A percentile compares a stretch with the other conserved stretches of the same genome.
Evolutionary conservation across 1,140 invertebrate genomes (phyloP).

Genomic region (Anastrepha obliqua): DNA sequence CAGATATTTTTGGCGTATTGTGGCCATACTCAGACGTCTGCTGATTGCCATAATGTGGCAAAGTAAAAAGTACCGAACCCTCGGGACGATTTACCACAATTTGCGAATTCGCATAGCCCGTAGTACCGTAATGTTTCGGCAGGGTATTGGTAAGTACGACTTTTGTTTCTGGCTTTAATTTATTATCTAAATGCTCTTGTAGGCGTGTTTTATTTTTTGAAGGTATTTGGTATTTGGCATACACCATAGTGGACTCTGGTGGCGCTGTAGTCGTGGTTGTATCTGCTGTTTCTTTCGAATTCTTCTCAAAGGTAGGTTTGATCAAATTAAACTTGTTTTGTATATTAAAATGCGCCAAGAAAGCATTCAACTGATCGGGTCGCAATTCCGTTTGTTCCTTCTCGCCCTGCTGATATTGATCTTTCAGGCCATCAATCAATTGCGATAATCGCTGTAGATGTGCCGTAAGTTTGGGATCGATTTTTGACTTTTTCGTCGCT

Average conservation of each 20-base stretch:
- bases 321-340: constrained; percentile 66
- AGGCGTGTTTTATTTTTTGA: constrained; percentile 63
- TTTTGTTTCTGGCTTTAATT: constrained; percentile 68
- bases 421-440: constrained; percentile 71
- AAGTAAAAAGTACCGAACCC: constrained; percentile 70
- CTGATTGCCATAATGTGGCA: constrained; percentile 60
- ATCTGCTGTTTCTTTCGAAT: constrained; percentile 14
- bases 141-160: constrained; percentile 63
- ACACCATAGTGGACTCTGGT: background rate
- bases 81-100: constrained; percentile 73
- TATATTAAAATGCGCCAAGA: constrained; percentile 71
- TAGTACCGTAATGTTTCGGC: constrained; percentile 57
- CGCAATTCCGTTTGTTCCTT: constrained; percentile 65
- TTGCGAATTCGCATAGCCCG: constrained; percentile 69
- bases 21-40: constrained; percentile 60
- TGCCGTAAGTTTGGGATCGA: constrained; percentile 69
- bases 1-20: constrained; percentile 69
- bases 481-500: constrained; percentile 54
- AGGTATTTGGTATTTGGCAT: constrained; percentile 33
- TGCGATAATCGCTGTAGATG: constrained; percentile 71
- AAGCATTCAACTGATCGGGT: constrained; percentile 72
- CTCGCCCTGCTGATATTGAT: constrained; percentile 63
- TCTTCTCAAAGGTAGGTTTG: constrained; percentile 48
- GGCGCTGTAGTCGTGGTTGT: constrained; percentile 49
- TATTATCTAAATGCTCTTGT: constrained; percentile 64